These are phyloP conservation scores for Phyllopteryx taeniolatus DNA, from an alignment of 2,113 vertebrate genomes.

Conservation along the genomic window DNA sequence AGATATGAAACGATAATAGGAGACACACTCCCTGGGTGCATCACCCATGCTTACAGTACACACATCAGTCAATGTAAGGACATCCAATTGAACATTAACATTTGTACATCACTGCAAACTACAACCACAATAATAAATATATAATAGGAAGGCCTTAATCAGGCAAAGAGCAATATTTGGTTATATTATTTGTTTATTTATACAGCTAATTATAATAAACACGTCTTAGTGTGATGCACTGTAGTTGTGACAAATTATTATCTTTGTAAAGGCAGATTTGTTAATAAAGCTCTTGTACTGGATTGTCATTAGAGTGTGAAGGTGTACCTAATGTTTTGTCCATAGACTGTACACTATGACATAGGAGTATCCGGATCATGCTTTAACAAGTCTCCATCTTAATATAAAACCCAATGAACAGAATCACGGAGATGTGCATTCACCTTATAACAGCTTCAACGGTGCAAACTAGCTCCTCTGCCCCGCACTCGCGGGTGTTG, in stretches of 20 bases:
- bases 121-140: neutral
- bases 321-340: neutral
- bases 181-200: too few relatives aligned
- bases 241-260: neutral
- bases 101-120: neutral
- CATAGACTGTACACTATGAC: neutral
- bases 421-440: constrained; percentile 2
- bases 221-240: neutral
- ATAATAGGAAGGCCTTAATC: neutral
- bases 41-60: neutral
- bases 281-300: neutral
- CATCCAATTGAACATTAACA: neutral
- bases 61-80: neutral
- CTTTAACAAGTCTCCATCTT: neutral
- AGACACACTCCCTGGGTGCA: neutral
- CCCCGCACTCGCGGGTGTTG: constrained; percentile 95
- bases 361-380: neutral
- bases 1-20: constrained; percentile 1
- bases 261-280: neutral
- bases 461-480: constrained; percentile 94
- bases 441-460: constrained; percentile 98
- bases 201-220: neutral
- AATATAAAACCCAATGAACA: neutral
- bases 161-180: neutral
- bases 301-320: neutral